Conservation (phyloP, 1,140 invertebrate genomes). For the Neodiprion pinetum region DNA sequence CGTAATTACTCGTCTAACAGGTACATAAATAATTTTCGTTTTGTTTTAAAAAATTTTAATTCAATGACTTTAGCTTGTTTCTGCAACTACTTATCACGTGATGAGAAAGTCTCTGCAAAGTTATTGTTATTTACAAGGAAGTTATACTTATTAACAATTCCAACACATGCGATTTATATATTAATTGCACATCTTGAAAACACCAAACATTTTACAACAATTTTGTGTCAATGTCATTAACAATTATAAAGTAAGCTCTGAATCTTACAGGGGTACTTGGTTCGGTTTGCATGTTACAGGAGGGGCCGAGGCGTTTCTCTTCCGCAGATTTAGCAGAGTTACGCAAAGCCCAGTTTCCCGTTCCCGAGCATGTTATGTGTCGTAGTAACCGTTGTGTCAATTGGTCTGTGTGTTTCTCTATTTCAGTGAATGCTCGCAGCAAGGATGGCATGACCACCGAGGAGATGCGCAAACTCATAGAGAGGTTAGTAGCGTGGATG, state of each 20-base stretch:
- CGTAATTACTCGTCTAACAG: not conserved
- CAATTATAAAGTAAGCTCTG: not conserved
- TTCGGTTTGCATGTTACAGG: not conserved
- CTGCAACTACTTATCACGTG: too few species aligned
- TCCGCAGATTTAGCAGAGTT: not conserved
- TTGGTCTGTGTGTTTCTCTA: slow-evolving; percentile 64
- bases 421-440: slow-evolving; percentile 76
- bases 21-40: too few species aligned
- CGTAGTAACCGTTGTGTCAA: slow-evolving; percentile 58
- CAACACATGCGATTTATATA: not conserved
- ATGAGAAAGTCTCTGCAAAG: not conserved
- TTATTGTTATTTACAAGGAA: not conserved
- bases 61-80: too few species aligned
- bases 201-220: not conserved
- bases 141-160: not conserved
- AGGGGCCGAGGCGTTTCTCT: not conserved
- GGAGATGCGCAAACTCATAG: slow-evolving; percentile 94
- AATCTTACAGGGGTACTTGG: slow-evolving; percentile 3
- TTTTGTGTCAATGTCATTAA: slow-evolving; percentile 3
- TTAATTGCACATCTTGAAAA: not conserved
- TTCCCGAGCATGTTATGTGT: slow-evolving; percentile 50
- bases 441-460: slow-evolving; percentile 92
- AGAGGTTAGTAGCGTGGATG: slow-evolving; percentile 79
- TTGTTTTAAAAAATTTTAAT: too few species aligned
- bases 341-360: not conserved